These are phyloP conservation scores for Tenthredo distinguenda DNA, from an alignment of 2,888 invertebrate genomes.

Conservation along the genomic window DNA sequence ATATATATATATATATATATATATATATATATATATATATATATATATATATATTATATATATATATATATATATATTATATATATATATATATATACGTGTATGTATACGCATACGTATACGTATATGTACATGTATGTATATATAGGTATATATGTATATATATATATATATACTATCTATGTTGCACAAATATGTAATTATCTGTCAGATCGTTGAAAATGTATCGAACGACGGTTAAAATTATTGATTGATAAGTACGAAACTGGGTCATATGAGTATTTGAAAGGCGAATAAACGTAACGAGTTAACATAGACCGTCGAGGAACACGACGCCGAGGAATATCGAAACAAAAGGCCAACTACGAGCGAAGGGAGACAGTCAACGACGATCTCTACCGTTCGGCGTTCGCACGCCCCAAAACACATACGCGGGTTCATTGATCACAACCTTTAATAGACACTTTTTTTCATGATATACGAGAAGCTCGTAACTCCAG, in stretches of 20 bases:
- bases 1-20: neutral
- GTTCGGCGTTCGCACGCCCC: conserved; percentile 67
- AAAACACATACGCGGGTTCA: conserved; percentile 71
- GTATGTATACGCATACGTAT: no score
- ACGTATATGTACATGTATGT: neutral
- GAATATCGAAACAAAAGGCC: neutral
- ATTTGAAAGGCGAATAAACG: conserved; percentile 14
- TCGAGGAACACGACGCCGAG: neutral
- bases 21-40: neutral
- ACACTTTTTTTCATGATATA: neutral
- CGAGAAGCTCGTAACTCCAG: neutral
- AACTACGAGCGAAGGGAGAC: conserved; percentile 1
- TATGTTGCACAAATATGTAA: conserved; percentile 47
- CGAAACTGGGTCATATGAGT: conserved; percentile 9
- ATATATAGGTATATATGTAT: neutral
- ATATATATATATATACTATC: neutral
- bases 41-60: neutral
- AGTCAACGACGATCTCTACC: conserved; percentile 55
- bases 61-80: neutral
- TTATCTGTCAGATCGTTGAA: conserved; percentile 22
- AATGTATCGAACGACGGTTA: neutral
- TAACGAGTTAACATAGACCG: conserved; percentile 40
- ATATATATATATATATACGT: no score
- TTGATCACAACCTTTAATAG: conserved; percentile 66
- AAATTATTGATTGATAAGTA: conserved; percentile 35